Conservation (phyloP, 2,888 invertebrate genomes). For the Agelastica alni region DNA sequence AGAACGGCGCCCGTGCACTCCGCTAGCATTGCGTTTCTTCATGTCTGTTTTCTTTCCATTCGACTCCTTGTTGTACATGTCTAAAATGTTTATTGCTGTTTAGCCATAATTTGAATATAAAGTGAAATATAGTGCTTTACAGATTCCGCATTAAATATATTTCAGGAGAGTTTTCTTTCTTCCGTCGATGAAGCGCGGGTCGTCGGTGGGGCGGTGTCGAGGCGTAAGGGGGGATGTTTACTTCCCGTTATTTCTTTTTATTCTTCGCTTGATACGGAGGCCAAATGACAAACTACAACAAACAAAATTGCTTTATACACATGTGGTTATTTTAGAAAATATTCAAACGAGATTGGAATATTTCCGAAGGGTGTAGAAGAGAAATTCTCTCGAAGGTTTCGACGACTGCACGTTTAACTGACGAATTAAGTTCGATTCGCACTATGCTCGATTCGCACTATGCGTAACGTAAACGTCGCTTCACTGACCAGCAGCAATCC, state of each 20-base stretch:
- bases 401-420: too few relatives aligned
- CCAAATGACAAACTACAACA: slow-evolving; percentile 9
- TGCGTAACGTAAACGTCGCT: too few relatives aligned
- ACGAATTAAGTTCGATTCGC: too few relatives aligned
- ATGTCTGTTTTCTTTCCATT: slow-evolving; percentile 42
- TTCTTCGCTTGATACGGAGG: slow-evolving; percentile 11
- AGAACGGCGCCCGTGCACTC: too few relatives aligned
- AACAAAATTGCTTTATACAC: slow-evolving; percentile 7
- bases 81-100: slow-evolving; percentile 48
- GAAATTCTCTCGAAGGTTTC: too few relatives aligned
- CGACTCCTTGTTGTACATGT: slow-evolving; percentile 42
- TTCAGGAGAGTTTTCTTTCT: slow-evolving; percentile 8
- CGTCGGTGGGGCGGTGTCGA: background rate
- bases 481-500: too few relatives aligned
- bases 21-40: slow-evolving; percentile 32
- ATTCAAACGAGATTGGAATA: too few relatives aligned
- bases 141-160: slow-evolving; percentile 33
- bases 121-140: slow-evolving; percentile 36
- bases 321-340: slow-evolving; percentile 2
- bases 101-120: slow-evolving; percentile 45
- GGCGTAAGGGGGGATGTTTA: slow-evolving; percentile 6
- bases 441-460: too few relatives aligned
- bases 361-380: too few relatives aligned
- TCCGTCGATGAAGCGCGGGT: background rate
- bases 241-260: slow-evolving; percentile 15